Percentiles rank a stretch among this genome's conserved stretches.
Conservation (phyloP, 2,797 vertebrate species). For the Pseudochirops cupreus region DNA sequence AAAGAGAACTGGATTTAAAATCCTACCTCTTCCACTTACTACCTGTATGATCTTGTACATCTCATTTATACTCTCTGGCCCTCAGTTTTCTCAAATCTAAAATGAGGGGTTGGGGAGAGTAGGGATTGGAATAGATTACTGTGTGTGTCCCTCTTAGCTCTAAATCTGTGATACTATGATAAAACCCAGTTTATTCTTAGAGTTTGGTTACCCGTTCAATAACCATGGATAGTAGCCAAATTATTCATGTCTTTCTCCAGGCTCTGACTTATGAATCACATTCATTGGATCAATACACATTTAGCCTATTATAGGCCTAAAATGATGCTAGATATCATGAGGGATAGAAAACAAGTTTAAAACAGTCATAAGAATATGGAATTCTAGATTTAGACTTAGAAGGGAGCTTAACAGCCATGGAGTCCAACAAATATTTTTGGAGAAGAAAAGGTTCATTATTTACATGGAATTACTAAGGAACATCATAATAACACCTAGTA, state of each 20-base stretch:
- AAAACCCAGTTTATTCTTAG: slow-evolving; percentile 8
- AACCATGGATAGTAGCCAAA: not conserved
- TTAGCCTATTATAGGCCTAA: not conserved
- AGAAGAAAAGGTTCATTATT: slow-evolving; percentile 2
- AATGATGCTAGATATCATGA: not conserved
- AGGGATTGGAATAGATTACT: not conserved
- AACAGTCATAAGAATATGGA: not conserved
- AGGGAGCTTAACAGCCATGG: not conserved
- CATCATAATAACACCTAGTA: not conserved
- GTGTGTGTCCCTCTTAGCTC: not conserved
- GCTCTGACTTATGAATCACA: slow-evolving; percentile 26
- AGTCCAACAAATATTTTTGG: slow-evolving; percentile 26
- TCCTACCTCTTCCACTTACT: not conserved
- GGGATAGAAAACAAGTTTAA: not conserved
- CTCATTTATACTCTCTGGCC: not conserved
- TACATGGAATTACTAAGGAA: not conserved
- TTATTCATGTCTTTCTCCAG: slow-evolving; percentile 36
- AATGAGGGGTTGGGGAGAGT: not conserved
- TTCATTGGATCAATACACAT: not conserved
- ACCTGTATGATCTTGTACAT: not conserved
- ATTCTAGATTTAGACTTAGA: not conserved
- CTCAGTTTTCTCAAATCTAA: not conserved
- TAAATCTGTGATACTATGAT: not conserved
- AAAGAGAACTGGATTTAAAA: not conserved
- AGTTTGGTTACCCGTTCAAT: slow-evolving; percentile 1